Percentiles rank a stretch among this genome's conserved stretches.
Evolutionary conservation across 2,888 invertebrate genomes (phyloP).

Genomic region (Drosophila anomalata): DNA sequence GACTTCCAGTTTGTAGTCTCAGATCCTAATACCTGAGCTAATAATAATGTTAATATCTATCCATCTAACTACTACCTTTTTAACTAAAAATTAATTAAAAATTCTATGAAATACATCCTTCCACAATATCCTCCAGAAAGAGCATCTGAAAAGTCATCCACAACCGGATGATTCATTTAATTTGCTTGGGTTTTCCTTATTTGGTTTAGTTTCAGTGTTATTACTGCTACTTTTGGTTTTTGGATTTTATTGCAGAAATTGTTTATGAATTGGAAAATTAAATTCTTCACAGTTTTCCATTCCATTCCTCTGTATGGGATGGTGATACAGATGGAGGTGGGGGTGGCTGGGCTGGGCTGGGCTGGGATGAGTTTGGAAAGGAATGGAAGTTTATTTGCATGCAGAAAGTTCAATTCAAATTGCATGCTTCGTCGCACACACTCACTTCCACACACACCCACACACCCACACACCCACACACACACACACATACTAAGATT

Average conservation of each 20-base stretch:
- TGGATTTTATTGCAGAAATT: conserved; percentile 71
- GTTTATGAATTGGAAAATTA: conserved; percentile 78
- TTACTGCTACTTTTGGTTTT: conserved; percentile 58
- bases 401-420: conserved; percentile 74
- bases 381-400: conserved; percentile 65
- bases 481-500: conserved; percentile 29
- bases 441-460: background rate
- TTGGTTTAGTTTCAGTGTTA: conserved; percentile 64
- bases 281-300: conserved; percentile 58
- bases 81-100: background rate
- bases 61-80: too few relatives aligned
- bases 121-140: background rate
- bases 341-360: background rate
- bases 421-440: conserved; percentile 69
- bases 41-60: background rate
- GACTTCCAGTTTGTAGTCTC: background rate
- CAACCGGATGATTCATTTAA: background rate
- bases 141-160: background rate
- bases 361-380: conserved; percentile 10
- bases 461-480: conserved; percentile 33
- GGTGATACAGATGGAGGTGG: background rate
- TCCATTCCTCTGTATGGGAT: background rate
- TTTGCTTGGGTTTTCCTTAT: conserved; percentile 21
- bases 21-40: background rate
- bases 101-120: background rate